phyloP scores from a whole-genome alignment of 2,797 vertebrate species.

The Notolabrus celidotus region DNA sequence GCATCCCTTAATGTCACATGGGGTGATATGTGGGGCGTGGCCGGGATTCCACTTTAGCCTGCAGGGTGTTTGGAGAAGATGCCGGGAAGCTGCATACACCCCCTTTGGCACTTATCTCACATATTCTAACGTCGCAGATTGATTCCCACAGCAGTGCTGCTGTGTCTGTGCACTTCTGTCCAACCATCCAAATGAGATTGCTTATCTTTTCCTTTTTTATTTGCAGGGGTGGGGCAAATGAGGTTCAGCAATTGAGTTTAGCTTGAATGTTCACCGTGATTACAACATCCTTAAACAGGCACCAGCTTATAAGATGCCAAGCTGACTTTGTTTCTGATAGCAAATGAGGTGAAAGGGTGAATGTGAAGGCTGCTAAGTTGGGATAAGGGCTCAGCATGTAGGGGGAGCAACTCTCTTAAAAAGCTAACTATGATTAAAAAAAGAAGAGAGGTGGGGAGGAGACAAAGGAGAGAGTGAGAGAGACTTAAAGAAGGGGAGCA shows the following conservation, averaged over 20 bases:
- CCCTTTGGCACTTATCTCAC: conserved; percentile 60
- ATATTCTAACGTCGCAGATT: conserved; percentile 61
- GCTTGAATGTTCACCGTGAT: conserved; percentile 49
- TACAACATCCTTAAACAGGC: conserved; percentile 61
- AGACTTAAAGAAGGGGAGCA: conserved; percentile 13
- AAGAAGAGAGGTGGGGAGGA: conserved; percentile 36
- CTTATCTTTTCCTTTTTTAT: conserved; percentile 18
- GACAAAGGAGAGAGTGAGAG: conserved; percentile 43
- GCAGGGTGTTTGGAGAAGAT: conserved; percentile 63
- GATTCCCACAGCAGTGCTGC: conserved; percentile 67
- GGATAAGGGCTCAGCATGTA: conserved; percentile 40
- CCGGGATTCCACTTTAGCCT: conserved; percentile 62
- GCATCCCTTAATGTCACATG: conserved; percentile 61
- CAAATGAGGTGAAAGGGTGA: conserved; percentile 61
- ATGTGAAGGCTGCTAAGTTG: conserved; percentile 51
- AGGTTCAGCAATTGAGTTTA: conserved; percentile 45
- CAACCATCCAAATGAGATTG: conserved; percentile 47
- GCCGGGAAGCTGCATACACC: conserved; percentile 48
- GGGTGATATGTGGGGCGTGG: conserved; percentile 61
- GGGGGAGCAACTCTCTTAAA: conserved; percentile 55
- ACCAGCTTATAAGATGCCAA: conserved; percentile 54
- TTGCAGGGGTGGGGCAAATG: conserved; percentile 5
- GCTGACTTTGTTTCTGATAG: conserved; percentile 56
- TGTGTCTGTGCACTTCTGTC: conserved; percentile 51
- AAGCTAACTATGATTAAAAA: conserved; percentile 62